Evolutionary conservation across 2,113 vertebrate species (phyloP), one percentile per base, ranked within the genome.

Genomic region (Prinia subflava): DNA sequence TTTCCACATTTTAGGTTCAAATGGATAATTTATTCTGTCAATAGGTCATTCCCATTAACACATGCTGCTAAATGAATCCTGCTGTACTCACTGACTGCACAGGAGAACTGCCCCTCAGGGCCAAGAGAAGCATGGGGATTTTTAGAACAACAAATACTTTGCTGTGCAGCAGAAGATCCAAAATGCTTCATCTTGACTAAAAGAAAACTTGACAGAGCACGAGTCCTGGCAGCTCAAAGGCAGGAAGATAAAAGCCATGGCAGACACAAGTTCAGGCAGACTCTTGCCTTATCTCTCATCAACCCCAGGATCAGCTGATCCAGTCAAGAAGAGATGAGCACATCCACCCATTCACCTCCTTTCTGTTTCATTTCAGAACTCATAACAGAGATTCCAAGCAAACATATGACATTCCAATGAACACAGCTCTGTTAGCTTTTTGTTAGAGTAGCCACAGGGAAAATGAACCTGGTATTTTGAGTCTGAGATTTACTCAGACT

Each of bases 21-120:
- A 88, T 6, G n/a, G 90, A 21, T 97, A 87, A 94, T 95, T 95
- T 82, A 75, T 82, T 85, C 91, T 73, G 89, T 62, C 95, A 92
- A 65, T 82, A 92, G 91, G 94, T 95, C 93, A 79, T 53, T 50
- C 70, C 78, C 93, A 96, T 95, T 94, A 89, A 79, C 77, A 85
- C 57, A 68, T 24, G 33, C 74, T 76, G 37, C 70, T 79, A 64
- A 95, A 63, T 22, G 57, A 92, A 91, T 89, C 74, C 78, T 65
- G 69, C 83, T 49, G 53, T 7, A 84, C 73, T 10, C 69, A 50
- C 60, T 22, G 71, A 37, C 21, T 11, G 75, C 67, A 67, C 37
- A 77, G 81, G 44, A 83, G 35, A 91, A 71, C 19, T n/a, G 31
- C 25, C 65, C 89, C 73, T 73, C 53, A 20, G 78, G 87, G 91